Evolutionary conservation across 2,113 vertebrate species (phyloP), one percentile per base, ranked within the genome.

Genomic region (Entelurus aequoreus): DNA sequence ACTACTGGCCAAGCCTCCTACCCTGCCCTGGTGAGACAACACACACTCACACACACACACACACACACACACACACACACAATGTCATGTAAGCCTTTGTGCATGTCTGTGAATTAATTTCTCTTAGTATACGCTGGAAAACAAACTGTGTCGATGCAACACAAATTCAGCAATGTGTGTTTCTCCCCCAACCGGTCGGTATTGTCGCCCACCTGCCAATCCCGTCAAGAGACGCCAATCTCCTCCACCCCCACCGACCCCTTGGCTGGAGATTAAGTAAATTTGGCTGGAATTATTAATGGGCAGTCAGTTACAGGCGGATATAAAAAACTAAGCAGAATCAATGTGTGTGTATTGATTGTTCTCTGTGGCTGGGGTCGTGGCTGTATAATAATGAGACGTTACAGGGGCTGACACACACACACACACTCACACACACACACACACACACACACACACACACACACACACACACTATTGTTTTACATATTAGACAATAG

Each of bases 1-100:
- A 59, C 88, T 95, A 10, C 75, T 91, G 79, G 91, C 92, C 89
- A 93, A 93, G 84, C 92, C 93, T 61, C 91, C 91, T 49, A 92
- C 93, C 0, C 81, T 93, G 66, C 92, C 93, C 75, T 94, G 94
- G 93, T 95, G 84, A 94, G 91, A 76, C 54, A 36, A 1, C 5
- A 35, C 38, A 57, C 65, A 71, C 66, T 74, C 73, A 61, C 66
- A 53, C 40, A 67, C 48, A 47, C 66, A 58, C 61, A 36, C 65
- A 76, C 35, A 59, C 63, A 49, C 57, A 50, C 55, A 55, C 61
- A 68, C 60, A 53, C 54, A 58, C 13, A 11, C 8, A 16, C 44
- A 49, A 80, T 72, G 78, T 67, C 75, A 73, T 81, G 79, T 82
- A 85, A 87, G 74, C 82, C 71, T 66, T 37, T 1, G 52, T 77